Base-by-base conservation (phyloP, 2,797 vertebrate species). In the Glyptemys insculpta region DNA sequence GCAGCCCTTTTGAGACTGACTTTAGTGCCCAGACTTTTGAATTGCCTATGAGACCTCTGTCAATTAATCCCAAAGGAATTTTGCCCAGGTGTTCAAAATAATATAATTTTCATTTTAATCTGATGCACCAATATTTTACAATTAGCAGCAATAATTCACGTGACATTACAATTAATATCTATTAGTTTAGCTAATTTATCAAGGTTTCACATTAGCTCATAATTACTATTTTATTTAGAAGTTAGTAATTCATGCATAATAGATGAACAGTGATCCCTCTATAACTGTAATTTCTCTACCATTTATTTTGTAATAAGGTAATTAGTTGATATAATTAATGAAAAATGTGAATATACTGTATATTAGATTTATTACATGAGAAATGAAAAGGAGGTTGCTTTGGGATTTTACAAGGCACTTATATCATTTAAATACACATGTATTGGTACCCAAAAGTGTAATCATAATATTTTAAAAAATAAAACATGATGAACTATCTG, bases 81-180 rank as follows among this genome's bases (percentile, higher is more conserved):
- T 97, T 97, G 83, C 47, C 19, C 3, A 78, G 86, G 5, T 94
- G 86, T 96, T 96, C 94, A 97, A 97, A 97, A 97, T 97, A 97
- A 97, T 96, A 97, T 44, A 91, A 92, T 96, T 86, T 41, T 86
- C 86, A 96, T 91, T 96, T 91, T 97, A 94, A 95, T 97, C 56
- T 80, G 91, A 96, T 96, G 65, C 85, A 82, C 44, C 89, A 92
- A 94, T 50, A 92, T 94, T 96, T 96, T 94, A 94, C 92, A 97
- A 97, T 95, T 97, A 95, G 65, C 72, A 92, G 54, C 88, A 96
- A 79, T 87, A 78, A 82, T 83, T 96, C 81, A 91, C 18, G 80
- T 93, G 56, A 44, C 37, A 59, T 94, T 96, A 57, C 49, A 95
- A 95, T 93, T 93, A 95, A 94, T 96, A 83, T 87, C 81, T 95